These are phyloP conservation scores for Priocnemis perturbator DNA, from an alignment of 2,888 invertebrate genomes.

Conservation along the genomic window DNA sequence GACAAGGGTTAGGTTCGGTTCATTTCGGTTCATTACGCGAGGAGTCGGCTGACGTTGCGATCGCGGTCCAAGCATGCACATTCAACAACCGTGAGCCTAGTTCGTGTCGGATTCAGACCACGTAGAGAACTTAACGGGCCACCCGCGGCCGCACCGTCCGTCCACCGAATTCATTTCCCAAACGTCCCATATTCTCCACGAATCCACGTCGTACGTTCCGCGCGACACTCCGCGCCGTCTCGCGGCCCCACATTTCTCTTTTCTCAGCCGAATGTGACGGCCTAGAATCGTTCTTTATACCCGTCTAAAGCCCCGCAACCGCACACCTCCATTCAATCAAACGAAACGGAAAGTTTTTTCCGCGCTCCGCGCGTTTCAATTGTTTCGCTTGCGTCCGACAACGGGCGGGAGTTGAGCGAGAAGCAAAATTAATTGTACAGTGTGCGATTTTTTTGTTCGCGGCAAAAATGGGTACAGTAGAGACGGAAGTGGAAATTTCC, in stretches of 20 bases:
- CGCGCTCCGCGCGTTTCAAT: no score
- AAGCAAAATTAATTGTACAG: neutral
- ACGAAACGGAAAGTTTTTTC: no score
- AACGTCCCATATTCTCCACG: constrained; percentile 25
- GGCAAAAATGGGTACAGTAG: no score
- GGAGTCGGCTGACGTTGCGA: constrained; percentile 23
- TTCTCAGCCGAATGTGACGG: constrained; percentile 7
- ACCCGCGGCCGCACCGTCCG: constrained; percentile 9
- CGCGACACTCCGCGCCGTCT: neutral
- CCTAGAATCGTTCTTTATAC: no score
- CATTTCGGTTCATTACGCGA: constrained; percentile 27
- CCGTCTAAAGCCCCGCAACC: constrained; percentile 13
- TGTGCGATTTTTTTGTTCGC: no score
- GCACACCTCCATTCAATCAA: no score
- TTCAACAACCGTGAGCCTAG: constrained; percentile 20
- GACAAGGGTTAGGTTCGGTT: constrained; percentile 10
- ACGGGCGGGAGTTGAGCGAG: neutral
- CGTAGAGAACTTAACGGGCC: constrained; percentile 40
- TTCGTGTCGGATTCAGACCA: constrained; percentile 33
- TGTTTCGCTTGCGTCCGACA: no score
- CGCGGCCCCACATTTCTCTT: neutral
- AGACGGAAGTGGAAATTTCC: no score
- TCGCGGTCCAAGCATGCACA: constrained; percentile 9
- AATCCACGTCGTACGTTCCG: constrained; percentile 19
- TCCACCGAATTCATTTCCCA: constrained; percentile 42